A percentile compares a stretch with the other conserved stretches of the same genome.
phyloP scores from a whole-genome alignment of 2,113 vertebrate genomes.

The Phainopepla nitens region DNA sequence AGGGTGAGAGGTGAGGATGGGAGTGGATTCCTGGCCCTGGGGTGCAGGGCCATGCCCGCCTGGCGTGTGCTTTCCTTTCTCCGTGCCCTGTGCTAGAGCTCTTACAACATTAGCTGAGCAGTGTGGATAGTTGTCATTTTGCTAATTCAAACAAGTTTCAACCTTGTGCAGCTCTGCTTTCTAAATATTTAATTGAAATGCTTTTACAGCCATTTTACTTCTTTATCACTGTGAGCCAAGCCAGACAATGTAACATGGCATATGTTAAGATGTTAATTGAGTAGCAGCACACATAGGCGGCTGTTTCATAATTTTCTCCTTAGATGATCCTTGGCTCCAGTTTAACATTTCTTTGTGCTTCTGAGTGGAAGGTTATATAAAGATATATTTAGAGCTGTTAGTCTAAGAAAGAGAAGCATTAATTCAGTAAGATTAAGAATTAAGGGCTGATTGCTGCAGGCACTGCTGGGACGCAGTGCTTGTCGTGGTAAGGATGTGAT shows the following conservation, averaged over 20 bases:
- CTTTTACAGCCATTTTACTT: conserved; percentile 56
- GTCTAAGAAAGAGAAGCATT: conserved; percentile 33
- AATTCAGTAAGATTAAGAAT: conserved; percentile 50
- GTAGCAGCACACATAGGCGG: conserved; percentile 5
- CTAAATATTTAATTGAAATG: conserved; percentile 59
- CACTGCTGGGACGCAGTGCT: not conserved
- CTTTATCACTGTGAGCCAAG: conserved; percentile 20
- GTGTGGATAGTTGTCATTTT: not conserved
- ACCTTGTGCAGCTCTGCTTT: conserved; percentile 1
- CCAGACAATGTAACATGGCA: conserved; percentile 43
- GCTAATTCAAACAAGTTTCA: not conserved
- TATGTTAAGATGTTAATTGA: conserved; percentile 59
- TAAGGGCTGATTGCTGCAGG: conserved; percentile 3
- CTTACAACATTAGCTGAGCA: not conserved
- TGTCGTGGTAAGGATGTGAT: not conserved
- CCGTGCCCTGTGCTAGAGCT: not conserved
- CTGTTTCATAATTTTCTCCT: conserved; percentile 50
- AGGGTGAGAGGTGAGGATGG: not conserved
- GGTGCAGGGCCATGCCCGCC: fast-evolving
- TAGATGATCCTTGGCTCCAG: conserved; percentile 47
- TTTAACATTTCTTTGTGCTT: conserved; percentile 49
- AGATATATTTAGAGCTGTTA: conserved; percentile 55
- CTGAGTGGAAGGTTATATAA: conserved; percentile 33
- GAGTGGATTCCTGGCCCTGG: not conserved
- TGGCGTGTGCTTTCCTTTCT: not conserved